Evolutionary conservation across 2,888 invertebrate genomes (phyloP), one percentile per base, ranked within the genome.

Genomic region (Orchestes rusci): DNA sequence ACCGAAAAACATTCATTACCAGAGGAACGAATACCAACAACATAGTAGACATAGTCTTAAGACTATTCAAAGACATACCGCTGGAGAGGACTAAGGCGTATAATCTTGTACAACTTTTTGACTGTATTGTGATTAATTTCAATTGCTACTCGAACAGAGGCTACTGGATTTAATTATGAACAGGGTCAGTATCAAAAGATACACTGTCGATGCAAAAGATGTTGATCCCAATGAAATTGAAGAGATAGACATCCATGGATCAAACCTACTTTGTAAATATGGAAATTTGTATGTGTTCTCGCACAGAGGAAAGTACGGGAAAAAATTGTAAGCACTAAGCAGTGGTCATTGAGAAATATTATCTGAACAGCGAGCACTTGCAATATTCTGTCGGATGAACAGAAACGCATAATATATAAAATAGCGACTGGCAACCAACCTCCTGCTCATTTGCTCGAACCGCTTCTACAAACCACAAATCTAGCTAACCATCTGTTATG

Each of bases 61-160:
- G 45, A 4, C 36, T 42, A 3, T 35, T 48, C 15, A 48, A 48
- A 28, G 40, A 48, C 17, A 48, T 48, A 37, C 45, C 44, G 7
- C 32, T 50, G 5, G 46, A 50, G 28, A 35, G 50, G 20, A 50
- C 46, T 15, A 45, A 49, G 35, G 49, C 49, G 16, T 47, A 34
- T 34, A 47, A 50, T 20, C 18, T 45, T 33, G 16, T 28, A 2
- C 43, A 47, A 37, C 30, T 50, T 4, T 12, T 13, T 10, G 41
- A 34, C 40, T 48, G 44, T 16, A 34, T 41, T 10, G 20, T 16
- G 2, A 32, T 20, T 32, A 31, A 27, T 33, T 48, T 47, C 41
- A 39, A 48, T 8, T 18, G 18, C 15, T 48, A 48, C 30, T 48
- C 31, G 41, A 3, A 34, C 48, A 48, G 16, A 17, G 48, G 8